phyloP scores from a whole-genome alignment of 2,797 vertebrate genomes.

The Enteromius unitaeniatus region DNA sequence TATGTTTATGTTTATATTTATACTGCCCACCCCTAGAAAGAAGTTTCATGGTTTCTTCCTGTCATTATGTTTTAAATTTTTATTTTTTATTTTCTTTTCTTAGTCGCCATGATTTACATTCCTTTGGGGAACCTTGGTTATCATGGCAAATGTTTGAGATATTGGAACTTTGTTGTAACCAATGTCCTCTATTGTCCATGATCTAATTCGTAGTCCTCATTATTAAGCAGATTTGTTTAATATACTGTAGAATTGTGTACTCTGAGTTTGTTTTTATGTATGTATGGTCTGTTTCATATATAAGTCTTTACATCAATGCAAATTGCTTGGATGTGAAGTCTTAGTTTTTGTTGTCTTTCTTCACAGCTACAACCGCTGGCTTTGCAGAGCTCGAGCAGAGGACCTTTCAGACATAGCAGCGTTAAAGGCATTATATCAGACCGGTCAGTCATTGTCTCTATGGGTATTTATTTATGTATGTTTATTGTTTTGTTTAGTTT shows the following conservation, averaged over 20 bases:
- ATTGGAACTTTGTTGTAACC: neutral
- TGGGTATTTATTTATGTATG: neutral
- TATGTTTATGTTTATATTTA: neutral
- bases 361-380: conserved; percentile 93
- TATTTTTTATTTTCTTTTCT: neutral
- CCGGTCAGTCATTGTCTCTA: conserved; percentile 78
- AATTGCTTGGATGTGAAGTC: neutral
- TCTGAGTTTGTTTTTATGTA: neutral
- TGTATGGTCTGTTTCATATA: neutral
- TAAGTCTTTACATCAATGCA: neutral
- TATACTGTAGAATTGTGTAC: neutral
- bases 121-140: neutral
- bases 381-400: conserved; percentile 93
- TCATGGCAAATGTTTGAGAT: neutral
- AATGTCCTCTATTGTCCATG: neutral
- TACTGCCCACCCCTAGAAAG: neutral
- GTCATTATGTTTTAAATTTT: neutral
- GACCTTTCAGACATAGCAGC: conserved; percentile 97
- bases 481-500: neutral
- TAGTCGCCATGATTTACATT: neutral
- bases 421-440: conserved; percentile 96
- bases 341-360: conserved; percentile 14
- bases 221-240: neutral
- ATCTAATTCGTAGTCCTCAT: neutral
- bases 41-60: neutral